A percentile compares a stretch with the other conserved stretches of the same genome.
Evolutionary conservation across 2,888 invertebrate genomes (phyloP).

Genomic region (Agonum fuliginosum): DNA sequence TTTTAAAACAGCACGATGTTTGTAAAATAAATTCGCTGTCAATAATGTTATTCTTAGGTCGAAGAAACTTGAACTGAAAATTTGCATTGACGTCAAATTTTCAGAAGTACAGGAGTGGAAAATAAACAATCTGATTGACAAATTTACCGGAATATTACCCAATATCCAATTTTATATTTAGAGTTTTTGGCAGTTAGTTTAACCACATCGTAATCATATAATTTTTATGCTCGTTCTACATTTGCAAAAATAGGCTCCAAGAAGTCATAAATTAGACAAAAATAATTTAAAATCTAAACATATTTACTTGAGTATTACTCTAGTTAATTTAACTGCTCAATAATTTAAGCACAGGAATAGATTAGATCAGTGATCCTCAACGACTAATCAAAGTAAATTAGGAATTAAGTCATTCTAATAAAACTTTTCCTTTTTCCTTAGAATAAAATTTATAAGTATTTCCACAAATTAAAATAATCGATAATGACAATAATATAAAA

Average conservation of each 20-base stretch:
- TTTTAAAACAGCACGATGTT: background rate
- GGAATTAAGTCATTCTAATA: too few relatives aligned
- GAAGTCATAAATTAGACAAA: background rate
- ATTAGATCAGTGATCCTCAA: background rate
- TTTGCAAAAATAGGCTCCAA: background rate
- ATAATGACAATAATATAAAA: too few relatives aligned
- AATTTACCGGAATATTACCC: slow-evolving; percentile 3
- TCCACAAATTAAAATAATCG: too few relatives aligned
- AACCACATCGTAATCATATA: background rate
- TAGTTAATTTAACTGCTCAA: background rate
- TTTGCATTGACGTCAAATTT: slow-evolving; percentile 30
- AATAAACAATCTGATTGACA: slow-evolving; percentile 19
- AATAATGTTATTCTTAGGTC: slow-evolving; percentile 8
- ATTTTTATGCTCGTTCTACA: slow-evolving; percentile 19
- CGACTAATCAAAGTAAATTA: background rate
- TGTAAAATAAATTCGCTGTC: slow-evolving; percentile 2
- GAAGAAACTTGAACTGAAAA: slow-evolving; percentile 11
- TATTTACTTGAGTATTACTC: background rate
- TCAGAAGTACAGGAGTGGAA: slow-evolving; percentile 24
- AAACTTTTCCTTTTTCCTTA: too few relatives aligned
- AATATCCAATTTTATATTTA: background rate
- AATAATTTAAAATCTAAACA: background rate
- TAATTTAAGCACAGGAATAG: background rate
- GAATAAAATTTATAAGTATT: too few relatives aligned
- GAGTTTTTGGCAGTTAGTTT: slow-evolving; percentile 4